These are phyloP conservation scores for Bergia sp. DNA, from an alignment of 92 coral and sea anemone species.

Conservation along the genomic window DNA sequence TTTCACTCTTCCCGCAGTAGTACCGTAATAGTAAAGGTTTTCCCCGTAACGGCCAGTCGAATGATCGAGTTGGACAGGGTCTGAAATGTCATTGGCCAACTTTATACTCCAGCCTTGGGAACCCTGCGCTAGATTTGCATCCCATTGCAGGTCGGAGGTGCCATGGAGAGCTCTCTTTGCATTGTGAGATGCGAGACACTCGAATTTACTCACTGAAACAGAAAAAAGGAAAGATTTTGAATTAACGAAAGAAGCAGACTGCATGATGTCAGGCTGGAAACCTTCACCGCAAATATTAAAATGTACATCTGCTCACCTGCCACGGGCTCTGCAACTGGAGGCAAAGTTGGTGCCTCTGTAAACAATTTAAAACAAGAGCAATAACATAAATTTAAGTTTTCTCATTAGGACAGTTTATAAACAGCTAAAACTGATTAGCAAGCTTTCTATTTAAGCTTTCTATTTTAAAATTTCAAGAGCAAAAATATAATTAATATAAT, in stretches of 20 bases:
- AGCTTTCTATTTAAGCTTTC: too few species aligned
- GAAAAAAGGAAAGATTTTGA: neutral
- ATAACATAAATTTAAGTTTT: too few species aligned
- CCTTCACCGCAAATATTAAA: too few species aligned
- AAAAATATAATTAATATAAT: too few species aligned
- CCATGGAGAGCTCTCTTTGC: neutral
- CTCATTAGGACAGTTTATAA: too few species aligned
- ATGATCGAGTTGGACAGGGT: neutral
- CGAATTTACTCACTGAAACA: neutral
- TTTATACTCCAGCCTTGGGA: neutral
- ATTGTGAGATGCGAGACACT: neutral
- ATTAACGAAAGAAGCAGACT: neutral
- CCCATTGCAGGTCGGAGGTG: neutral
- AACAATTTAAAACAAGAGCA: neutral
- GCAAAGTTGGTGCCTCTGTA: conserved; percentile 4
- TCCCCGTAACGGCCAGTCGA: conserved; percentile 5
- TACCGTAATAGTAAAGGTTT: conserved; percentile 8
- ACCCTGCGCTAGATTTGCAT: neutral
- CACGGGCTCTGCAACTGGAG: neutral
- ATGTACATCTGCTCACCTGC: neutral
- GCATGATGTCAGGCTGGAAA: neutral
- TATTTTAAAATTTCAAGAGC: too few species aligned
- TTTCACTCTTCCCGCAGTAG: conserved; percentile 4
- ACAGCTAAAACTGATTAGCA: too few species aligned
- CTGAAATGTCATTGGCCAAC: neutral